Conservation (phyloP, 2,797 vertebrate genomes). For the Thalassophryne amazonica region DNA sequence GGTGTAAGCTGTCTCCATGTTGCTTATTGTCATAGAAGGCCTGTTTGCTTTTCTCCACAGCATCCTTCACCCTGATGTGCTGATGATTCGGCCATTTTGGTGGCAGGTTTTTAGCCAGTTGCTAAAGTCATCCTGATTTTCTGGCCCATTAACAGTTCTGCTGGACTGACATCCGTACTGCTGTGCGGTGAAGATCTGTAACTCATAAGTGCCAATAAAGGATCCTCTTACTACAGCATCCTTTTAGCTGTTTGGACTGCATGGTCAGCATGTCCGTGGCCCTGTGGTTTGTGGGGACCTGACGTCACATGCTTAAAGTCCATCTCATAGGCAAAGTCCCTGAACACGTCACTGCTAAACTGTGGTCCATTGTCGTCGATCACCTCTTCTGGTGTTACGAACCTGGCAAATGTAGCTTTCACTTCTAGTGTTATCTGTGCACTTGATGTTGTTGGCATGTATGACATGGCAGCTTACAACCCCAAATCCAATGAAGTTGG, state of each 20-base stretch:
- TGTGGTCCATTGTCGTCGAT: not conserved
- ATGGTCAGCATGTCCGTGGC: not conserved
- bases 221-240: constrained; percentile 7
- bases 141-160: constrained; percentile 16
- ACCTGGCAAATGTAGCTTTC: not conserved
- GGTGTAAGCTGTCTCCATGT: too few species aligned
- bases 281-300: constrained; percentile 2
- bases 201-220: constrained; percentile 6
- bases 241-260: constrained; percentile 4
- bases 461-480: too few species aligned
- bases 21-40: too few species aligned
- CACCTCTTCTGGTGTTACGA: not conserved
- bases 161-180: not conserved
- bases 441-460: not conserved
- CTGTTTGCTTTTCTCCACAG: too few species aligned
- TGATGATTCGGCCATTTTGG: not conserved
- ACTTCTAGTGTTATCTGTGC: not conserved
- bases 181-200: constrained; percentile 3
- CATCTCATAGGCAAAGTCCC: not conserved
- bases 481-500: too few species aligned
- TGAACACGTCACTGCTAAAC: not conserved
- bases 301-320: constrained; percentile 11
- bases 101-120: not conserved
- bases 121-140: not conserved
- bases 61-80: too few species aligned